Percentiles rank a stretch among this genome's conserved stretches.
phyloP scores from a whole-genome alignment of 2,797 vertebrate species.

The Scolopax bukidnonensis region DNA sequence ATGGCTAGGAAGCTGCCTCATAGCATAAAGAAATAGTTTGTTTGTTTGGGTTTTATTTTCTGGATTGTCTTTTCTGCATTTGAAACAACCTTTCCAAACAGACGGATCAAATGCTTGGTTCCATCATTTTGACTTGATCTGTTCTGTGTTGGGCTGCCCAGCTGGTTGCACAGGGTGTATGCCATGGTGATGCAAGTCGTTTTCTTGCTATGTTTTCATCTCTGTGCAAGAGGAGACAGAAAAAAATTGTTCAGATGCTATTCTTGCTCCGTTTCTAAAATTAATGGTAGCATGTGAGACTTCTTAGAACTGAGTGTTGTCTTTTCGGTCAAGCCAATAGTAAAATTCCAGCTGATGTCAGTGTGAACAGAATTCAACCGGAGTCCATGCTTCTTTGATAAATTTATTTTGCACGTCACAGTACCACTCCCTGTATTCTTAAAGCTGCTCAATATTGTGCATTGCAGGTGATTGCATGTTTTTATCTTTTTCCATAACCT shows the following conservation, averaged over 20 bases:
- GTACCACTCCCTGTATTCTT: not conserved
- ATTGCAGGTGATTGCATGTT: not conserved
- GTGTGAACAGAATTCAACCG: not conserved
- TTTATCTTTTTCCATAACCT: not conserved
- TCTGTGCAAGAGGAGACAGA: not conserved
- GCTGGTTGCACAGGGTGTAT: not conserved
- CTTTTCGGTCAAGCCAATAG: not conserved
- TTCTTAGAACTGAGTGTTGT: not conserved
- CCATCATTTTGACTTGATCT: not conserved
- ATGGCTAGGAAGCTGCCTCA: not conserved
- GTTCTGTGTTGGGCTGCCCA: not conserved
- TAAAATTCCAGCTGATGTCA: not conserved
- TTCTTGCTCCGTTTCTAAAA: not conserved
- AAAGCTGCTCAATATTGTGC: not conserved
- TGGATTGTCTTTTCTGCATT: not conserved
- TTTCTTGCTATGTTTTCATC: not conserved
- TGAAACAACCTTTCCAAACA: not conserved
- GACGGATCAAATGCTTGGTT: not conserved
- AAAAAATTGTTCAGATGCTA: not conserved
- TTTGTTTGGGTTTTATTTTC: not conserved
- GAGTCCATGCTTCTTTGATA: not conserved
- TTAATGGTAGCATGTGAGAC: not conserved
- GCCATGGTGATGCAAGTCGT: not conserved
- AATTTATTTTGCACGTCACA: not conserved
- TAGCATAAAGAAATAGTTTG: not conserved